phyloP scores from a whole-genome alignment of 2,888 invertebrate genomes.

The Noctua janthe region DNA sequence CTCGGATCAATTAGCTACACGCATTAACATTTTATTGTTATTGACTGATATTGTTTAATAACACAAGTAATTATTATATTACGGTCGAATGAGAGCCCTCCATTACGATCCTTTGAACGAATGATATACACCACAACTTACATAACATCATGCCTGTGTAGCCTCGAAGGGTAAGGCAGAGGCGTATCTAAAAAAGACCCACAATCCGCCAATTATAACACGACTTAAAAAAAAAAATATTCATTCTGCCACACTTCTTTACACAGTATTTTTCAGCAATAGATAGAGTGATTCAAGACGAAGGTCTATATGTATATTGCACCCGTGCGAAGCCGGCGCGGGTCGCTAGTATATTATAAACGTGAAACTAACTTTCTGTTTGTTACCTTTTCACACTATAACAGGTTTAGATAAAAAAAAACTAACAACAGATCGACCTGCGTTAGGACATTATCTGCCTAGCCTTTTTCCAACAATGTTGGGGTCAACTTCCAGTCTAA shows the following conservation, averaged over 20 bases:
- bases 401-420: background rate
- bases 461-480: background rate
- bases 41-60: slow-evolving; percentile 61
- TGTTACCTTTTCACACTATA: background rate
- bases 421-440: background rate
- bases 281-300: no score
- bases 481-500: background rate
- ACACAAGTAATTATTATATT: slow-evolving; percentile 23
- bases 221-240: background rate
- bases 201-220: background rate
- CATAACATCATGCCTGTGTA: background rate
- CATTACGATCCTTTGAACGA: background rate
- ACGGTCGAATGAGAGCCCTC: background rate
- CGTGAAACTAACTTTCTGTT: background rate
- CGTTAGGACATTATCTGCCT: background rate
- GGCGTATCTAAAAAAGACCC: background rate
- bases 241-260: background rate
- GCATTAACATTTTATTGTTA: slow-evolving; percentile 67
- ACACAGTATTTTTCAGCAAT: no score
- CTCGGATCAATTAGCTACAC: slow-evolving; percentile 54
- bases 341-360: background rate
- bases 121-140: background rate
- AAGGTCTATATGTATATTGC: no score
- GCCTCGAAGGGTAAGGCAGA: background rate
- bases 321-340: no score